Conservation (phyloP, 1,140 invertebrate genomes). For the Heliconius himera region DNA sequence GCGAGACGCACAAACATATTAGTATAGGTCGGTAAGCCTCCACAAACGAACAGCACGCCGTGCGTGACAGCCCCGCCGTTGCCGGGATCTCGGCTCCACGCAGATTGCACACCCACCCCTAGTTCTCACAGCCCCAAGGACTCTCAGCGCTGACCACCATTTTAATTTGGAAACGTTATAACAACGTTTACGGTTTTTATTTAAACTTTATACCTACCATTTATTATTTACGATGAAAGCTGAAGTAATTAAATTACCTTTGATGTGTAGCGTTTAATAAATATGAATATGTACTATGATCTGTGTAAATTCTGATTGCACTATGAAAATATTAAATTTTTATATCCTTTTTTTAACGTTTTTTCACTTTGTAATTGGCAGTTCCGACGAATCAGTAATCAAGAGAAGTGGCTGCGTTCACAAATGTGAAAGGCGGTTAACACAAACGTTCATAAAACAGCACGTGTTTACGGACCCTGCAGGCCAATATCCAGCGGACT, state of each 20-base stretch:
- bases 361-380: constrained; percentile 27
- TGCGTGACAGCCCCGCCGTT: too few species aligned
- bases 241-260: constrained; percentile 7
- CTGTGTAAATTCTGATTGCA: constrained; percentile 25
- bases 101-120: constrained; percentile 47
- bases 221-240: constrained; percentile 9
- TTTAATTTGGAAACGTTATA: constrained; percentile 13
- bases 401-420: constrained; percentile 31
- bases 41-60: too few species aligned
- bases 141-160: constrained; percentile 18
- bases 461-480: constrained; percentile 76
- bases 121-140: constrained; percentile 45
- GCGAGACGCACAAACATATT: too few species aligned
- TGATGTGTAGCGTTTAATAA: constrained; percentile 9
- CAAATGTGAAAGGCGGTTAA: constrained; percentile 57
- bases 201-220: not conserved
- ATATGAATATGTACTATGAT: constrained; percentile 4
- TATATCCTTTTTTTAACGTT: constrained; percentile 8
- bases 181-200: constrained; percentile 1
- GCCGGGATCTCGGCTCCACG: too few species aligned
- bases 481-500: constrained; percentile 76
- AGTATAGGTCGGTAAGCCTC: too few species aligned
- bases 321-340: constrained; percentile 13
- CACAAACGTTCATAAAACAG: constrained; percentile 70
- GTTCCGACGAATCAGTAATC: constrained; percentile 28